Evolutionary conservation across 2,888 invertebrate genomes (phyloP).

Genomic region (Chrysolina americana): DNA sequence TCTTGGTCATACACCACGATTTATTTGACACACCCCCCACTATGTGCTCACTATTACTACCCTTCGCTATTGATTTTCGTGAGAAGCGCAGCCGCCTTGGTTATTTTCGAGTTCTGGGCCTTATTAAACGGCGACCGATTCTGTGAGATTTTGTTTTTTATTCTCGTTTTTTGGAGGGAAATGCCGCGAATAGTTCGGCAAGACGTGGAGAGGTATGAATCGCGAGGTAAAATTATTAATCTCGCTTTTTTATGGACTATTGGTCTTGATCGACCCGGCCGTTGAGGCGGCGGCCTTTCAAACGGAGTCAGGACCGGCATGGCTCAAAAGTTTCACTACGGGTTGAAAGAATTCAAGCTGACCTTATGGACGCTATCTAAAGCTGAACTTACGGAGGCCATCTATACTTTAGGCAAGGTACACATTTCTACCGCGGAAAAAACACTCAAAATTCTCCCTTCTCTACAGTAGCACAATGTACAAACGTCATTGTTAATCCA

Average conservation of each 20-base stretch:
- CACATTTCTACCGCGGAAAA: too few species aligned
- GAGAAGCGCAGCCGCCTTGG: constrained; percentile 64
- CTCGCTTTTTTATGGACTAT: constrained; percentile 23
- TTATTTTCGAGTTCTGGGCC: constrained; percentile 20
- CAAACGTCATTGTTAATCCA: too few species aligned
- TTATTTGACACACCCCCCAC: constrained; percentile 65
- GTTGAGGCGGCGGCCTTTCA: background rate
- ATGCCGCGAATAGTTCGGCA: constrained; percentile 25
- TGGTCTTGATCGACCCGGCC: constrained; percentile 20
- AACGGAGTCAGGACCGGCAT: constrained; percentile 7
- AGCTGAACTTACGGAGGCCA: too few species aligned
- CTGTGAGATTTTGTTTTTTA: background rate
- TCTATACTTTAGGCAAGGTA: too few species aligned
- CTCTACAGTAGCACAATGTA: too few species aligned
- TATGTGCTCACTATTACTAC: constrained; percentile 55
- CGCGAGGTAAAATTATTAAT: constrained; percentile 24
- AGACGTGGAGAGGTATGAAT: constrained; percentile 22
- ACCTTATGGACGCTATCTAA: too few species aligned
- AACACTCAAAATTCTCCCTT: too few species aligned
- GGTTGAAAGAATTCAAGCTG: background rate
- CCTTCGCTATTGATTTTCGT: constrained; percentile 64
- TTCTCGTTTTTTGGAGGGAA: constrained; percentile 22
- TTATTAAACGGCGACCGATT: constrained; percentile 14
- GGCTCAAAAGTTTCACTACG: background rate
- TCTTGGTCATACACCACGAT: constrained; percentile 31